A percentile compares a stretch with the other conserved stretches of the same genome.
phyloP scores from a whole-genome alignment of 2,113 vertebrate genomes.

The Holacanthus passer region DNA sequence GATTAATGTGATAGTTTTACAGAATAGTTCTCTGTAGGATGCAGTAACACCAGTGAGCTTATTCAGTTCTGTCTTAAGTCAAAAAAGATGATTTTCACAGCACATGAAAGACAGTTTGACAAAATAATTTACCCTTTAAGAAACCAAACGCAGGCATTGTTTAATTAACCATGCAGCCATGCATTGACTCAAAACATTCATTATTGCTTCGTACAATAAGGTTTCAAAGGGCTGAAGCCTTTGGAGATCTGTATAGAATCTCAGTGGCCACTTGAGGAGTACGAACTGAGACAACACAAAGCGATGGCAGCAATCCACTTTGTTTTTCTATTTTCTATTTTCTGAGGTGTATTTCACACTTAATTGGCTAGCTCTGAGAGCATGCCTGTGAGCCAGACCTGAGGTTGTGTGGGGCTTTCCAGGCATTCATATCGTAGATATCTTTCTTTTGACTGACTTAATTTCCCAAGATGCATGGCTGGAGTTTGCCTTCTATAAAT shows the following conservation, averaged over 20 bases:
- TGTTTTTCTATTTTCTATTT: slow-evolving; percentile 43
- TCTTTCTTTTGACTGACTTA: slow-evolving; percentile 71
- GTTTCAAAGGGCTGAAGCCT: slow-evolving; percentile 36
- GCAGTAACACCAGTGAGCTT: slow-evolving; percentile 21
- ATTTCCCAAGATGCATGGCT: slow-evolving; percentile 78
- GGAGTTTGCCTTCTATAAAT: slow-evolving; percentile 70
- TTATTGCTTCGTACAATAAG: slow-evolving; percentile 25
- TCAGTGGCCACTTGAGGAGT: slow-evolving; percentile 43
- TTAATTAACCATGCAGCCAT: slow-evolving; percentile 6
- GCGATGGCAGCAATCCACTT: slow-evolving; percentile 33
- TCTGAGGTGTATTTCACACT: slow-evolving; percentile 60
- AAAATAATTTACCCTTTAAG: slow-evolving; percentile 33
- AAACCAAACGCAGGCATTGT: slow-evolving; percentile 7
- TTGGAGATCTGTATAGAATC: slow-evolving; percentile 36
- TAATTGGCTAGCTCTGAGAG: slow-evolving; percentile 73
- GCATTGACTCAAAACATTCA: slow-evolving; percentile 10
- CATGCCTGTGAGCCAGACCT: slow-evolving; percentile 55
- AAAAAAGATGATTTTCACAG: slow-evolving; percentile 13
- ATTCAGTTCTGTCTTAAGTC: slow-evolving; percentile 1
- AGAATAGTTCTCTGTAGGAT: slow-evolving; percentile 14
- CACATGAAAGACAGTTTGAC: slow-evolving; percentile 14
- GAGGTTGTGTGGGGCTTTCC: slow-evolving; percentile 48
- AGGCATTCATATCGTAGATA: slow-evolving; percentile 68
- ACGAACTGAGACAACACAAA: slow-evolving; percentile 28
- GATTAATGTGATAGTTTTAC: slow-evolving; percentile 49